phyloP scores from a whole-genome alignment of 2,113 vertebrate genomes.

The Trichechus manatus region DNA sequence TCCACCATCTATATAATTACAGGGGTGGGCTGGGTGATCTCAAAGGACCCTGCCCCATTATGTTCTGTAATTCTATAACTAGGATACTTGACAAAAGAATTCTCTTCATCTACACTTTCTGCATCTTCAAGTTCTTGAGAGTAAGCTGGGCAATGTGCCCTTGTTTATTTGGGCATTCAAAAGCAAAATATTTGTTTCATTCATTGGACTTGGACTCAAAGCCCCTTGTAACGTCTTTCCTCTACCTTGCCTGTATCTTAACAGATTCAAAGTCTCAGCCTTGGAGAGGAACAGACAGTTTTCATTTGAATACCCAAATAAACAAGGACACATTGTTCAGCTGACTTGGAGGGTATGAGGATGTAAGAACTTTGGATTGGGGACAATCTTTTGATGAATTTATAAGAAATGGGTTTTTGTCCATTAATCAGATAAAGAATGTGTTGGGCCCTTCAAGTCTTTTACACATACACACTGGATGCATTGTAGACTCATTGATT shows the following conservation, averaged over 20 bases:
- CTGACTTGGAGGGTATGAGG: slow-evolving; percentile 11
- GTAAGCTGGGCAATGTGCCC: slow-evolving; percentile 8
- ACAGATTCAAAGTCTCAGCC: slow-evolving; percentile 25
- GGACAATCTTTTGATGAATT: slow-evolving; percentile 51
- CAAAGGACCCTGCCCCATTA: not conserved
- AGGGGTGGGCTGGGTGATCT: not conserved
- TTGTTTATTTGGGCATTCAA: slow-evolving; percentile 14
- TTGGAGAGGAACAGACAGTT: slow-evolving; percentile 44
- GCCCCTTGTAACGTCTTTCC: not conserved
- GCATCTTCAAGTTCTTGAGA: slow-evolving; percentile 54
- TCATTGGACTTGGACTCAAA: slow-evolving; percentile 32
- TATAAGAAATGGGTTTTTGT: slow-evolving; percentile 59
- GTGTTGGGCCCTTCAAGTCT: not conserved
- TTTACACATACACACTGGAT: not conserved
- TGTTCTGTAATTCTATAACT: slow-evolving; percentile 50
- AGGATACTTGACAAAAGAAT: slow-evolving; percentile 22
- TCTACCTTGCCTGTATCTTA: slow-evolving; percentile 49
- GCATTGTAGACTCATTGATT: slow-evolving; percentile 46
- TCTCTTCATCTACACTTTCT: slow-evolving; percentile 26
- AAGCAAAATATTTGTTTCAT: slow-evolving; percentile 47
- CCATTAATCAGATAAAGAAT: slow-evolving; percentile 38
- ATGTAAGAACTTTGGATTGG: not conserved
- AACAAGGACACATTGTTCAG: slow-evolving; percentile 53
- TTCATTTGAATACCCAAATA: slow-evolving; percentile 47
- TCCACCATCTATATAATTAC: slow-evolving; percentile 35